phyloP scores from a whole-genome alignment of 2,888 invertebrate species.

The Unio delphinus region DNA sequence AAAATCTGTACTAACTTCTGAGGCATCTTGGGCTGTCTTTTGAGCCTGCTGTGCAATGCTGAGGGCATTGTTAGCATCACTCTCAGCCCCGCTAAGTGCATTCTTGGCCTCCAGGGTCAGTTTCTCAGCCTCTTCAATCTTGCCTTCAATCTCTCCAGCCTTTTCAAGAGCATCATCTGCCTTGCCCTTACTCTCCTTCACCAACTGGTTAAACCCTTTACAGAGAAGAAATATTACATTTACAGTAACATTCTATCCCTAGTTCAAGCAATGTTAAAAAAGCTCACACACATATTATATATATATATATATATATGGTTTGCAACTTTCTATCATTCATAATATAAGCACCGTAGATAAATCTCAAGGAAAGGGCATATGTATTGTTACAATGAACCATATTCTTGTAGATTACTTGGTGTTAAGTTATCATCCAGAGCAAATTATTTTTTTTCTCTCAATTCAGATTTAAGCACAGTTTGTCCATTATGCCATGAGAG shows the following conservation, averaged over 20 bases:
- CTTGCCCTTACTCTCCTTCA: slow-evolving; percentile 85
- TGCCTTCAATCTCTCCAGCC: slow-evolving; percentile 82
- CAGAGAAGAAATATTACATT: slow-evolving; percentile 3
- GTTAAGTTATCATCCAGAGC: too few species aligned
- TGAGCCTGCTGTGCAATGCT: slow-evolving; percentile 85
- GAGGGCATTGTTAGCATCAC: slow-evolving; percentile 82
- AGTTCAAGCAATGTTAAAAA: not conserved
- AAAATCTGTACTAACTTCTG: slow-evolving; percentile 74
- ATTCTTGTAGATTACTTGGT: too few species aligned
- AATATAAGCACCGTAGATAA: too few species aligned
- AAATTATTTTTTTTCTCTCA: too few species aligned
- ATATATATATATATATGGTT: too few species aligned
- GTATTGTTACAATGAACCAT: too few species aligned
- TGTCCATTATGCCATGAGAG: too few species aligned
- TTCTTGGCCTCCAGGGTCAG: slow-evolving; percentile 82
- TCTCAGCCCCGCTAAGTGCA: slow-evolving; percentile 83
- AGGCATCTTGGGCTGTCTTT: slow-evolving; percentile 84
- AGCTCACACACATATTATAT: too few species aligned
- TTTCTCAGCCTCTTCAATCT: slow-evolving; percentile 81
- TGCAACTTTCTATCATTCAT: too few species aligned
- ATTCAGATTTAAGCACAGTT: too few species aligned
- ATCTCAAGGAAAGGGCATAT: too few species aligned
- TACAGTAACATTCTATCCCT: not conserved
- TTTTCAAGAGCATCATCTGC: slow-evolving; percentile 84
- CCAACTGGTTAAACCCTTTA: slow-evolving; percentile 87